Evolutionary conservation across 2,113 vertebrate species (phyloP).

Genomic region (Dryoscopus gambensis): DNA sequence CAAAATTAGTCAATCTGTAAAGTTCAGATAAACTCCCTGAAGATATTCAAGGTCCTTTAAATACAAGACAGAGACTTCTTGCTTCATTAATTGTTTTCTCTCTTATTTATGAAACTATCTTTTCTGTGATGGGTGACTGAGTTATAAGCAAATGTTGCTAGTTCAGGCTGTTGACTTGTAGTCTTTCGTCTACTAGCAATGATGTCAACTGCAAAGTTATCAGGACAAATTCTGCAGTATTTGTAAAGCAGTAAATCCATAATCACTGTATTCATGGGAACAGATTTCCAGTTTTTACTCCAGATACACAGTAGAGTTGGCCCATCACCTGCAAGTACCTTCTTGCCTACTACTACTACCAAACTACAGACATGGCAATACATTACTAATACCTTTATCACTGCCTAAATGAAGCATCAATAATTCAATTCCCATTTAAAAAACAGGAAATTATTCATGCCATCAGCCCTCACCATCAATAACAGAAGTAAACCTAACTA

Average conservation of each 20-base stretch:
- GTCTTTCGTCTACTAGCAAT: not conserved
- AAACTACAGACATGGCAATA: not conserved
- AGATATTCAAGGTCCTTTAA: not conserved
- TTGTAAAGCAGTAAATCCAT: not conserved
- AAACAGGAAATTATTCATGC: slow-evolving; percentile 79
- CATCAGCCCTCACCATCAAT: slow-evolving; percentile 70
- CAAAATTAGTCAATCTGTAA: not conserved
- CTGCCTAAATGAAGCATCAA: slow-evolving; percentile 76
- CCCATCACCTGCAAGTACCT: not conserved
- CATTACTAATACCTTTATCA: slow-evolving; percentile 66
- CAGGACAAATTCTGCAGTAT: not conserved
- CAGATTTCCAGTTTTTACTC: not conserved
- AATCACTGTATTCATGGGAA: not conserved
- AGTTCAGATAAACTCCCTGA: not conserved
- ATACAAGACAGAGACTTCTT: not conserved
- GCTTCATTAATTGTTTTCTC: not conserved
- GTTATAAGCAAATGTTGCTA: not conserved
- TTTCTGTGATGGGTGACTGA: not conserved
- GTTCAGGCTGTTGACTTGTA: not conserved
- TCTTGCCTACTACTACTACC: not conserved
- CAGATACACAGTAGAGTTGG: not conserved
- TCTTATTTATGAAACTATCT: not conserved
- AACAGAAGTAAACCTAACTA: slow-evolving; percentile 73
- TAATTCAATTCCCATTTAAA: slow-evolving; percentile 80
- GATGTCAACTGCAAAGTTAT: not conserved